phyloP scores from a whole-genome alignment of 2,888 invertebrate genomes.

The Agriopis aurantiaria region DNA sequence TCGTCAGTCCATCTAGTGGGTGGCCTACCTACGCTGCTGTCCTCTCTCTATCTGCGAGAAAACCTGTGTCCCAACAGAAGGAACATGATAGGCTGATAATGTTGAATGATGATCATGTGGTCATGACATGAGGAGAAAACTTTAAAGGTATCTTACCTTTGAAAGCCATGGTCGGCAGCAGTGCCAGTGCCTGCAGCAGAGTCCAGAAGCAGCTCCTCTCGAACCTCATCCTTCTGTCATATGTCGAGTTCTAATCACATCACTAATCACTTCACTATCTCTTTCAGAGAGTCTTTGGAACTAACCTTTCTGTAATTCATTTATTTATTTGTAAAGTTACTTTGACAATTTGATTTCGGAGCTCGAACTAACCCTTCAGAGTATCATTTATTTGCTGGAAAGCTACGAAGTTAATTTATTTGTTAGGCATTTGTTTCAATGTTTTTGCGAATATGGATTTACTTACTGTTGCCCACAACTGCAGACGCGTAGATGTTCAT shows the following conservation, averaged over 20 bases:
- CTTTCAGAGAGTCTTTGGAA: constrained; percentile 8
- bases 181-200: constrained; percentile 76
- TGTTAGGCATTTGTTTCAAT: not conserved
- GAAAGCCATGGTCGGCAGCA: constrained; percentile 78
- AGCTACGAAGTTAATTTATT: not conserved
- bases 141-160: constrained; percentile 66
- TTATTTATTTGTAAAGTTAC: constrained; percentile 7
- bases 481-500: too few species aligned
- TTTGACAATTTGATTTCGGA: not conserved
- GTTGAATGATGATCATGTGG: too few species aligned
- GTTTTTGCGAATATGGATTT: not conserved
- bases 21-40: too few species aligned
- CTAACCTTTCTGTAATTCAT: constrained; percentile 5
- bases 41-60: too few species aligned
- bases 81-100: too few species aligned
- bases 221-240: constrained; percentile 69
- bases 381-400: not conserved
- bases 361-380: not conserved
- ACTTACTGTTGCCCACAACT: too few species aligned
- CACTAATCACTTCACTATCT: constrained; percentile 42
- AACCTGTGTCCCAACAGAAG: too few species aligned
- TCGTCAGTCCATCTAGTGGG: too few species aligned
- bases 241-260: constrained; percentile 55
- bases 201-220: constrained; percentile 77
- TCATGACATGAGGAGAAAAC: too few species aligned